Conservation (phyloP, 2,113 vertebrate species). For the Neomonachus schauinslandi region DNA sequence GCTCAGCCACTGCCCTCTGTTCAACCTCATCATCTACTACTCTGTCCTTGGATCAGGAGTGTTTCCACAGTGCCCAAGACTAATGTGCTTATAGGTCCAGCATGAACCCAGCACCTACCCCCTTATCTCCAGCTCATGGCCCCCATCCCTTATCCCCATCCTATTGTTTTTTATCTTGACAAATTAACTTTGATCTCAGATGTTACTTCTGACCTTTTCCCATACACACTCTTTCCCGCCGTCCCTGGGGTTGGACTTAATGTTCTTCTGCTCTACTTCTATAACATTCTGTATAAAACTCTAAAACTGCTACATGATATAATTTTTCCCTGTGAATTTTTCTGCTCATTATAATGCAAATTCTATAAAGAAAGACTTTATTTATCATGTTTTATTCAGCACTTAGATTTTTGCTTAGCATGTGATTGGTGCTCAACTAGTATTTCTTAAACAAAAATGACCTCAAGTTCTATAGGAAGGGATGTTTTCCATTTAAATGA, state of each 20-base stretch:
- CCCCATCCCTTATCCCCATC: not conserved
- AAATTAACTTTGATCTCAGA: not conserved
- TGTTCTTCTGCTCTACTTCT: not conserved
- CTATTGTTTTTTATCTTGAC: not conserved
- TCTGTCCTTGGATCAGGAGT: not conserved
- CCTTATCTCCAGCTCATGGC: not conserved
- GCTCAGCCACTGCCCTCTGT: not conserved
- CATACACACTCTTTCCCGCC: not conserved
- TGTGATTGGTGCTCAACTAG: not conserved
- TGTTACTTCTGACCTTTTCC: not conserved
- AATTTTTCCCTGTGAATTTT: not conserved
- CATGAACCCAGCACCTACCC: not conserved
- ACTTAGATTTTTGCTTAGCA: not conserved
- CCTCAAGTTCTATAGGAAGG: not conserved
- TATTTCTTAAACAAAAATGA: conserved; percentile 52
- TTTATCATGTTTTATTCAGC: not conserved
- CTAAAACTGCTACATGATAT: not conserved
- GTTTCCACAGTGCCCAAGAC: not conserved
- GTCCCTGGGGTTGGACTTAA: not conserved
- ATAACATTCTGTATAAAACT: not conserved
- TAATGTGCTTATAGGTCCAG: not conserved
- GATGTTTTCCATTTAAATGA: not conserved
- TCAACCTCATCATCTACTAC: not conserved
- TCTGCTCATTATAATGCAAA: not conserved
- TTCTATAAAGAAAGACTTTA: not conserved